Conservation (phyloP, 2,797 vertebrate species). For the Sebastiscus albofasciatus region DNA sequence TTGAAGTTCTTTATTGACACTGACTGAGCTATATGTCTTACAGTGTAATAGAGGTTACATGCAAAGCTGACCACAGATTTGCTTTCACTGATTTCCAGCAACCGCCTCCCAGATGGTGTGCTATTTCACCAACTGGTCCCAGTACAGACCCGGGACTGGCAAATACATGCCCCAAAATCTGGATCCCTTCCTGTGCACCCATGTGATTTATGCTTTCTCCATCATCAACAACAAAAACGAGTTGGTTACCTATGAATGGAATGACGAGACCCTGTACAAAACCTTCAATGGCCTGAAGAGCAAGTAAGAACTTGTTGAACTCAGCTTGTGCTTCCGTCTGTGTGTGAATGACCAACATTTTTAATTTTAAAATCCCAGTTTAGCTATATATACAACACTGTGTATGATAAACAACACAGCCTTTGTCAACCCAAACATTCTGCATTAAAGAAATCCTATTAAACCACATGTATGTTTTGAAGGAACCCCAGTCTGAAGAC, state of each 20-base stretch:
- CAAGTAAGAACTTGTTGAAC: constrained; percentile 44
- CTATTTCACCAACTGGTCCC: constrained; percentile 88
- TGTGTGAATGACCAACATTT: background rate
- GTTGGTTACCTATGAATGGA: constrained; percentile 78
- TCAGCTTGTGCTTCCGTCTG: background rate
- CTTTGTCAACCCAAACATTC: background rate
- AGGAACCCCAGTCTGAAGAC: constrained; percentile 80
- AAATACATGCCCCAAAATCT: constrained; percentile 77
- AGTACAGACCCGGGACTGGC: constrained; percentile 74
- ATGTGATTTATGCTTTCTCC: constrained; percentile 87
- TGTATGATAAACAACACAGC: background rate
- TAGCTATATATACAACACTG: background rate
- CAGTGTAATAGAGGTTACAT: background rate
- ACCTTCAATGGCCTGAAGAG: constrained; percentile 80
- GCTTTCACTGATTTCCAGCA: constrained; percentile 53
- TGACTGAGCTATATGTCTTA: background rate
- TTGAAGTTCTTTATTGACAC: background rate
- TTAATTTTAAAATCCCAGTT: background rate
- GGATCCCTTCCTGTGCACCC: constrained; percentile 84
- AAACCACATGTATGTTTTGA: background rate
- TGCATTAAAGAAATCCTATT: background rate
- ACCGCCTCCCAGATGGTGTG: constrained; percentile 80
- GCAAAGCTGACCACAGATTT: background rate
- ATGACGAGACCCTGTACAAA: constrained; percentile 79
- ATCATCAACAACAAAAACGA: constrained; percentile 76